These are phyloP conservation scores for Drosophila multiciliata DNA, from an alignment of 2,888 invertebrate genomes.

Conservation along the genomic window DNA sequence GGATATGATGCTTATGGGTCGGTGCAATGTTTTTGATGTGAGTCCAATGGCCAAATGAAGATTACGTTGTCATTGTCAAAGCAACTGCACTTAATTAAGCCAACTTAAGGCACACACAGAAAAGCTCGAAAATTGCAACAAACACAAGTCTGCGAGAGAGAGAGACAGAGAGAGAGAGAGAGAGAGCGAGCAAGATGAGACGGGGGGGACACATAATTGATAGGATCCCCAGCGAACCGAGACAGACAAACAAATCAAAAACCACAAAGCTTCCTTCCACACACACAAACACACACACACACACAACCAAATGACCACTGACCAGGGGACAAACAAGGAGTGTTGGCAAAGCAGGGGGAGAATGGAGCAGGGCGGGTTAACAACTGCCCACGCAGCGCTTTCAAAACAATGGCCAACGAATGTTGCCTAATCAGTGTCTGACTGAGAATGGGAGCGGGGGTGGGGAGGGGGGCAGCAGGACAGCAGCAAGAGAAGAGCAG, in stretches of 20 bases:
- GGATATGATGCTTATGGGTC: conserved; percentile 43
- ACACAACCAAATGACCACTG: conserved; percentile 28
- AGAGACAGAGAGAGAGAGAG: not conserved
- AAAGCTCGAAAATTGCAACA: conserved; percentile 39
- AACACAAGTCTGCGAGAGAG: not conserved
- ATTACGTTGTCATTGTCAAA: conserved; percentile 74
- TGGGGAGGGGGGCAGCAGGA: not conserved
- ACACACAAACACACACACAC: conserved; percentile 21
- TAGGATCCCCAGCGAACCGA: conserved; percentile 55
- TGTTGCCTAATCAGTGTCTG: conserved; percentile 70
- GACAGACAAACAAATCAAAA: conserved; percentile 74
- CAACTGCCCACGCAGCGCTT: conserved; percentile 55
- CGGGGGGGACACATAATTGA: conserved; percentile 50
- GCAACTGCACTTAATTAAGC: conserved; percentile 77
- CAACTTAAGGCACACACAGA: conserved; percentile 58
- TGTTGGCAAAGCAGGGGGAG: not conserved
- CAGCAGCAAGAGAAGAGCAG: not conserved
- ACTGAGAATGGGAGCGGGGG: not conserved
- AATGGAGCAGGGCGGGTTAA: not conserved
- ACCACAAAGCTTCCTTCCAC: conserved; percentile 72
- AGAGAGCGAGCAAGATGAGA: not conserved
- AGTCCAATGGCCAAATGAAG: conserved; percentile 56
- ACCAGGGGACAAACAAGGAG: conserved; percentile 9
- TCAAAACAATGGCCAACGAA: conserved; percentile 63
- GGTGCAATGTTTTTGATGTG: conserved; percentile 58